A percentile compares a stretch with the other conserved stretches of the same genome.
Conservation (phyloP, 2,113 vertebrate genomes). For the Pandion haliaetus region DNA sequence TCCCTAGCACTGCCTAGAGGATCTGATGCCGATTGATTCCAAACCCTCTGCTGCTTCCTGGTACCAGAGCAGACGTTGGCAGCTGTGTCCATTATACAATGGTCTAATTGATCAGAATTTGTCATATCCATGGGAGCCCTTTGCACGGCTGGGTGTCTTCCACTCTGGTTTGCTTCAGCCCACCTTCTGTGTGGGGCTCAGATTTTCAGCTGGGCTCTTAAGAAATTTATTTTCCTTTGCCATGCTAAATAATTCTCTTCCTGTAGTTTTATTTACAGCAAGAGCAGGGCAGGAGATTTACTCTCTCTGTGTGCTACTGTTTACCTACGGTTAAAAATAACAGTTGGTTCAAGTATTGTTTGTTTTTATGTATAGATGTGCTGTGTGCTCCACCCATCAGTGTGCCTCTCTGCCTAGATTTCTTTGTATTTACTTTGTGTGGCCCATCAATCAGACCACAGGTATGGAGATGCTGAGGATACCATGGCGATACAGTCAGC, state of each 20-base stretch:
- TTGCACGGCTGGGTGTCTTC: neutral
- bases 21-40: neutral
- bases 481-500: neutral
- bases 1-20: neutral
- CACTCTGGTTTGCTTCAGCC: neutral
- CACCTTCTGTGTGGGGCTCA: neutral
- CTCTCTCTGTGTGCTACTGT: neutral
- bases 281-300: neutral
- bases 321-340: neutral
- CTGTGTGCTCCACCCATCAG: neutral
- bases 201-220: neutral
- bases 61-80: neutral
- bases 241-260: neutral
- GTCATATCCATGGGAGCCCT: rapidly evolving
- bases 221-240: neutral
- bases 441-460: neutral
- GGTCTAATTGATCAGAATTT: neutral
- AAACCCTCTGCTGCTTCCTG: neutral
- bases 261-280: neutral
- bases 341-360: constrained; percentile 4
- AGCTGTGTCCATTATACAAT: neutral
- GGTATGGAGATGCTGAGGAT: neutral
- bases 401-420: neutral
- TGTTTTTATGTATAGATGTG: neutral
- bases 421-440: neutral